Base-by-base conservation (phyloP, 2,888 invertebrate species). In the Drosophila helvetica region DNA sequence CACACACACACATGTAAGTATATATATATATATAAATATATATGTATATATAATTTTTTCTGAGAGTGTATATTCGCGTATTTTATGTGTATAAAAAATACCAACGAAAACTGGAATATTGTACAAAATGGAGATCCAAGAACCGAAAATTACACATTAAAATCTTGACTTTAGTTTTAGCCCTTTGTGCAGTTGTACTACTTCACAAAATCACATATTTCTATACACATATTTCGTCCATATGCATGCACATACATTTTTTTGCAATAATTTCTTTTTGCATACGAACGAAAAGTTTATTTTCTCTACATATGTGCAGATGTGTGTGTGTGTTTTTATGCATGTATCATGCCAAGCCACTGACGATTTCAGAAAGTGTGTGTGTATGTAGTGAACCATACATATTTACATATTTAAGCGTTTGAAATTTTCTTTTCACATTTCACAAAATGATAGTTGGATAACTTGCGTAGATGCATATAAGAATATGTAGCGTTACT, bases 311-410 rank as follows among this genome's bases (percentile, higher is more conserved):
- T 48, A 69, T 45, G 59, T 56, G 45, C 50, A 58, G 17, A 62
- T 55, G 58, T 48, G 52, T 67, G 54, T 43, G 71, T 61, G 58
- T 27, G 27, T 27, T 8, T 27, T 27, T 27, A 27, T 27, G 27
- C 27, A 27, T 27, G 56, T 65, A 69, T 66, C 48, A 60, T 45
- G 59, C 64, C 79, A 85, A 85, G 80, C 82, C 72, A 85, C 68
- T 18, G 62, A 66, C 75, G 73, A 69, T 73, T 77, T 77, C 72
- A 67, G 69, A 71, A 78, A 77, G 54, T 74, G 59, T 80, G 59
- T 64, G 52, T 62, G 46, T 68, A 63, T 45, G 45, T 42, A 18
- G 43, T 45, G 46, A 58, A 45, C 50, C 22, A 45, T 46, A 63
- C 30, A 59, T 59, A 68, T 38, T 47, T 50, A 65, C 43, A 57